Evolutionary conservation across 2,113 vertebrate genomes (phyloP).

Genomic region (Nycticryphes semicollaris): DNA sequence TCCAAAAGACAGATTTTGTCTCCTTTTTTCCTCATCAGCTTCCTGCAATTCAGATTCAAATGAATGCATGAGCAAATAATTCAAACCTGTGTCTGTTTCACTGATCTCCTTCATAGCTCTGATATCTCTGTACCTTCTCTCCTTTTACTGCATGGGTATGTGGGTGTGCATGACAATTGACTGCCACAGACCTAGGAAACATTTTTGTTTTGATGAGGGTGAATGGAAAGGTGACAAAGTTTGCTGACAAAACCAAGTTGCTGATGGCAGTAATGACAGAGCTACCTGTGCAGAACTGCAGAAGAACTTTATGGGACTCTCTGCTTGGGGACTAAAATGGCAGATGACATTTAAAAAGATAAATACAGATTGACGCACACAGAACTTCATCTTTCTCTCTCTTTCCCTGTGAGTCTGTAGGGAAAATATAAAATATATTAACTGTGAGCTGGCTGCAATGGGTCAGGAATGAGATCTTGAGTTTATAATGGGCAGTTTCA

Average conservation of each 20-base stretch:
- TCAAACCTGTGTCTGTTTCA: not conserved
- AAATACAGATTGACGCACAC: not conserved
- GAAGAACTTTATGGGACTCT: not conserved
- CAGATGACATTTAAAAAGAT: not conserved
- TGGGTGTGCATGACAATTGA: not conserved
- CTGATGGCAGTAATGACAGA: not conserved
- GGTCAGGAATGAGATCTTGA: not conserved
- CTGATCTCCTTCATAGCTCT: not conserved
- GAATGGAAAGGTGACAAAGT: not conserved
- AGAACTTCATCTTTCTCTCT: not conserved
- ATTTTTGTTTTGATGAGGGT: not conserved
- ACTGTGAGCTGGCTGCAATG: not conserved
- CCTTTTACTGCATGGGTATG: not conserved
- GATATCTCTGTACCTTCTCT: not conserved
- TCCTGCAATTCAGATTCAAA: constrained; percentile 23
- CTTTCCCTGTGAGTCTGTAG: not conserved
- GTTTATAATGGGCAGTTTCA: not conserved
- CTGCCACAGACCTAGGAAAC: not conserved
- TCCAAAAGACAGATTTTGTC: constrained; percentile 32
- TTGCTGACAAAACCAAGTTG: not conserved
- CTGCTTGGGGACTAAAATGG: not conserved
- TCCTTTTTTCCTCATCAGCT: not conserved
- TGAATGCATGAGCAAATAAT: constrained; percentile 21
- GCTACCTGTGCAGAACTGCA: not conserved
- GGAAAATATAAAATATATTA: not conserved